Conservation (phyloP, 2,888 invertebrate species). For the Thecophora atra region DNA sequence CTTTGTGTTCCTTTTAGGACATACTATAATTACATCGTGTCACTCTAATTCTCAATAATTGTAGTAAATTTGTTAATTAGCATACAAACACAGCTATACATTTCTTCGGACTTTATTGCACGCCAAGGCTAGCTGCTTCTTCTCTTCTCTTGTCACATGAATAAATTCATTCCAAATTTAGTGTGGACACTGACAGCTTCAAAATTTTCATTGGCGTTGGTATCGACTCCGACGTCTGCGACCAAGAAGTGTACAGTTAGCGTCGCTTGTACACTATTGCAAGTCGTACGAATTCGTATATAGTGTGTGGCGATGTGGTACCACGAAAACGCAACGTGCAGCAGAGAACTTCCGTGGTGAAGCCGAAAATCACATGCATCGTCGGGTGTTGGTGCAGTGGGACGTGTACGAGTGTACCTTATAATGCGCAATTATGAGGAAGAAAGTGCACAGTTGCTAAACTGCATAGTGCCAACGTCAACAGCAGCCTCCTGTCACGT, state of each 20-base stretch:
- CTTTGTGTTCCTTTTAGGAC: too few relatives aligned
- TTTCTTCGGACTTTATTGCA: too few relatives aligned
- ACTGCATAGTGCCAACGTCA: neutral
- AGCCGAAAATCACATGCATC: neutral
- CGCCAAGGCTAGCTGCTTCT: neutral
- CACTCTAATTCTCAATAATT: too few relatives aligned
- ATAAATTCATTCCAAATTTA: neutral
- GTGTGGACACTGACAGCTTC: neutral
- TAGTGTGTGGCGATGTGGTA: too few relatives aligned
- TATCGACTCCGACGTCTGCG: too few relatives aligned
- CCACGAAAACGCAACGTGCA: neutral
- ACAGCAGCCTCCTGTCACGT: too few relatives aligned
- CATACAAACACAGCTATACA: too few relatives aligned
- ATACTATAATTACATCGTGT: too few relatives aligned
- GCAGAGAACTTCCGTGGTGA: neutral
- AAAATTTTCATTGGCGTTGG: neutral
- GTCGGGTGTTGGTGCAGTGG: neutral
- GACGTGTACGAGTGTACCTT: neutral
- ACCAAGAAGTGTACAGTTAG: too few relatives aligned
- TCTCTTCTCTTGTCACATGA: neutral
- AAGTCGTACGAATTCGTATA: too few relatives aligned
- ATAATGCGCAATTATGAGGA: conserved; percentile 8
- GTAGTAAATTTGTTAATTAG: too few relatives aligned
- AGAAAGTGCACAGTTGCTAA: neutral
- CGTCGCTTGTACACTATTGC: too few relatives aligned